A percentile compares a stretch with the other conserved stretches of the same genome.
Conservation (phyloP, 2,797 vertebrate species). For the Furcifer pardalis region DNA sequence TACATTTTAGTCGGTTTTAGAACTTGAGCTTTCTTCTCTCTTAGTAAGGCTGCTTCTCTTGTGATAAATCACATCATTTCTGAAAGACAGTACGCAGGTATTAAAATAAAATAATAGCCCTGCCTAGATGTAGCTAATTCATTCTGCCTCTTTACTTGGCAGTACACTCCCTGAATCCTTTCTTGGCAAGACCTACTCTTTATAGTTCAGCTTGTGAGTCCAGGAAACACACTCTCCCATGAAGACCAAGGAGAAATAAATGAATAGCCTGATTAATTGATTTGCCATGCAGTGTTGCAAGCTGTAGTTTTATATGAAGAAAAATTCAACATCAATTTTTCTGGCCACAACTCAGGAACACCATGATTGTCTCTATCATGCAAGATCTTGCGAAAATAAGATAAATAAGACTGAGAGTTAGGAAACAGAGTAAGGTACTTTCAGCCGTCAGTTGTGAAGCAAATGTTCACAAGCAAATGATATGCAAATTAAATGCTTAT, state of each 20-base stretch:
- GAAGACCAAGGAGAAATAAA: neutral
- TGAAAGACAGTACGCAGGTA: conserved; percentile 44
- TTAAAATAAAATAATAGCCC: conserved; percentile 52
- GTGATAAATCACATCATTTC: conserved; percentile 52
- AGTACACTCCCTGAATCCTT: conserved; percentile 40
- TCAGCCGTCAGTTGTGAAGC: neutral
- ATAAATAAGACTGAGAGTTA: neutral
- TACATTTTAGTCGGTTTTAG: conserved; percentile 55
- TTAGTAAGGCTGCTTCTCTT: neutral
- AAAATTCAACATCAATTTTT: neutral
- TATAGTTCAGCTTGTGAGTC: conserved; percentile 40
- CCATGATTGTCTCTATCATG: neutral
- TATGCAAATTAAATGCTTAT: neutral
- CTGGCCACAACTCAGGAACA: neutral
- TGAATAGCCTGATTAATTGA: neutral
- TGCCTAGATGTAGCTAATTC: conserved; percentile 39
- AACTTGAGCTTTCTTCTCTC: conserved; percentile 49
- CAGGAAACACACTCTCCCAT: conserved; percentile 31
- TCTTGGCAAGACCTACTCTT: conserved; percentile 45
- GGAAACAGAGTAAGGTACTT: neutral
- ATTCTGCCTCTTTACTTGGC: conserved; percentile 53
- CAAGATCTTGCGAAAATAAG: neutral
- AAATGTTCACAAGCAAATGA: neutral
- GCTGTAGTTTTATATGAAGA: too few relatives aligned
- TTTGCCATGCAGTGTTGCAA: neutral